Conservation (phyloP, 2,113 vertebrate species). For the Paraplagusia blochii region DNA sequence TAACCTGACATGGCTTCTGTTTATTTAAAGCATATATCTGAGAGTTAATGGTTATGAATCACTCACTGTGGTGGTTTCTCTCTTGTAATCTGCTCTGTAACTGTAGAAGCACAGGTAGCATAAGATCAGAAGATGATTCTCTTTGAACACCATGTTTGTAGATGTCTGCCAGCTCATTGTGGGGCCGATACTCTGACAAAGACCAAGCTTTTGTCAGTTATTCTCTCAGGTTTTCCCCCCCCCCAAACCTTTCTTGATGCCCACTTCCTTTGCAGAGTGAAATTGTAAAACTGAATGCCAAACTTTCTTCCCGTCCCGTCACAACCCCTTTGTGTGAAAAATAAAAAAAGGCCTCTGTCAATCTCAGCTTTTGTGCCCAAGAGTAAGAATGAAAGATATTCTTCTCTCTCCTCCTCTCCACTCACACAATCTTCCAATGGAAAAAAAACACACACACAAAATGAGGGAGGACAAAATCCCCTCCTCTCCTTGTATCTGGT, state of each 20-base stretch:
- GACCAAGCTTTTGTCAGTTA: background rate
- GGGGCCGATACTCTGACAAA: background rate
- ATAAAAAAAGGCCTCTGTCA: slow-evolving; percentile 50
- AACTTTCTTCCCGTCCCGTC: slow-evolving; percentile 23
- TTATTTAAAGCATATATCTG: slow-evolving; percentile 27
- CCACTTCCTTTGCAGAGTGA: background rate
- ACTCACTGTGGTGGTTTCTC: background rate
- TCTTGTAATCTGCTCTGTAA: background rate
- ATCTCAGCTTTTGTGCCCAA: slow-evolving; percentile 25
- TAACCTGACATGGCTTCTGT: slow-evolving; percentile 17
- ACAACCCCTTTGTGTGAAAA: background rate
- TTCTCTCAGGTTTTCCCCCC: background rate
- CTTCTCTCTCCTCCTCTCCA: slow-evolving; percentile 45
- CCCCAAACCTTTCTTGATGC: background rate
- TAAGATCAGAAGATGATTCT: background rate
- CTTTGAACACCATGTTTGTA: background rate
- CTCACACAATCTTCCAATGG: slow-evolving; percentile 61
- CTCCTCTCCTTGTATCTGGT: slow-evolving; percentile 15
- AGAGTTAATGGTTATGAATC: slow-evolving; percentile 3
- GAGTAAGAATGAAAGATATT: slow-evolving; percentile 63
- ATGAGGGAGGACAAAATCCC: slow-evolving; percentile 11
- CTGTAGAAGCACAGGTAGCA: background rate
- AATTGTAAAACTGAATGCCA: slow-evolving; percentile 8
- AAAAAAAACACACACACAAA: slow-evolving; percentile 27
- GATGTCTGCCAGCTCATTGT: background rate